Percentiles rank a stretch among this genome's conserved stretches.
Conservation (phyloP, 2,888 invertebrate species). For the Philhelius pedissequus region DNA sequence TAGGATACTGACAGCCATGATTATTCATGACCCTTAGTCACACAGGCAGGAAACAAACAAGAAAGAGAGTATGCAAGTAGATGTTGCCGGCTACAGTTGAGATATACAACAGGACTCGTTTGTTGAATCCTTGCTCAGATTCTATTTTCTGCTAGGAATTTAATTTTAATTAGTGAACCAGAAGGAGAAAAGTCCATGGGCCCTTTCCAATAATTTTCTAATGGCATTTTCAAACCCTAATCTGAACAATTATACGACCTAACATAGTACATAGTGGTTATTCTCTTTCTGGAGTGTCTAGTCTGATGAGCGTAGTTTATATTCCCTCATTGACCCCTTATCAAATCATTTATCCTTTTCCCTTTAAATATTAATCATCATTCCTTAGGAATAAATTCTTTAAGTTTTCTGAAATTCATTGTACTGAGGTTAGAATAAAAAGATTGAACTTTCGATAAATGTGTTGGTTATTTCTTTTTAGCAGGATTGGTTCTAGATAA, state of each 20-base stretch:
- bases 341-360: conserved; percentile 39
- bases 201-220: not conserved
- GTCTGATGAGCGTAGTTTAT: not conserved
- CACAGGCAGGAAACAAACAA: conserved; percentile 11
- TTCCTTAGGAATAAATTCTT: conserved; percentile 49
- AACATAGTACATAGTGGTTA: not conserved
- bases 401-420: conserved; percentile 55
- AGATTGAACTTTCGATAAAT: not conserved
- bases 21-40: conserved; percentile 56
- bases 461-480: not conserved
- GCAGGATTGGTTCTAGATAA: not conserved
- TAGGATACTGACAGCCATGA: conserved; percentile 2
- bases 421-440: conserved; percentile 31
- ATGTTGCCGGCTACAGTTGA: not conserved
- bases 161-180: conserved; percentile 60
- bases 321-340: conserved; percentile 24
- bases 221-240: conserved; percentile 13
- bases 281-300: not conserved
- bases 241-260: conserved; percentile 8
- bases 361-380: conserved; percentile 43
- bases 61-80: conserved; percentile 11
- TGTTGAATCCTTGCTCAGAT: conserved; percentile 29
- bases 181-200: not conserved
- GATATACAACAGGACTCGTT: conserved; percentile 28
- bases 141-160: conserved; percentile 48